These are phyloP conservation scores for Phyllotreta striolata DNA, from an alignment of 2,888 invertebrate genomes.

Conservation along the genomic window DNA sequence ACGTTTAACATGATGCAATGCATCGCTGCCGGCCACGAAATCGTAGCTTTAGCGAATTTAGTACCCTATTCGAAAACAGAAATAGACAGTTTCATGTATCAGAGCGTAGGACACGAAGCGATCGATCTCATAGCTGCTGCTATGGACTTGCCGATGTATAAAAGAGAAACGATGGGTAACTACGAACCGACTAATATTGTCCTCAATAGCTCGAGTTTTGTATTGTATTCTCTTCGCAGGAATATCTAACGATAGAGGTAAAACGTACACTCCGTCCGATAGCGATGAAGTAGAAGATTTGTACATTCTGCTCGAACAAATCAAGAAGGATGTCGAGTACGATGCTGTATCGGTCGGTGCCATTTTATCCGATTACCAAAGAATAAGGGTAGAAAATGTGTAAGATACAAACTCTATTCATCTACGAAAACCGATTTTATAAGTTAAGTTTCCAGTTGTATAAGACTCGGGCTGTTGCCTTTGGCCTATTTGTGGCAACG, in stretches of 20 bases:
- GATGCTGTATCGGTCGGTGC: slow-evolving; percentile 98
- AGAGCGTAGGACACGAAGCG: slow-evolving; percentile 97
- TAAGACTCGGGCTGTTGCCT: slow-evolving; percentile 85
- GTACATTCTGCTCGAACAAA: slow-evolving; percentile 77
- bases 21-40: slow-evolving; percentile 91
- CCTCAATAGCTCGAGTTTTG: background rate
- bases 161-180: slow-evolving; percentile 76
- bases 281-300: slow-evolving; percentile 98
- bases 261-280: slow-evolving; percentile 80
- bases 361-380: slow-evolving; percentile 97
- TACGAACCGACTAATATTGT: slow-evolving; percentile 2
- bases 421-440: background rate
- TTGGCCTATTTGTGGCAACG: slow-evolving; percentile 96
- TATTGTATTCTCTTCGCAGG: slow-evolving; percentile 56
- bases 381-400: slow-evolving; percentile 97
- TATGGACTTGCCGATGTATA: slow-evolving; percentile 90
- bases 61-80: slow-evolving; percentile 84
- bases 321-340: slow-evolving; percentile 71
- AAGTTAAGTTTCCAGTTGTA: slow-evolving; percentile 71
- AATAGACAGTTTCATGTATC: slow-evolving; percentile 87
- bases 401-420: slow-evolving; percentile 64
- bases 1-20: slow-evolving; percentile 99
- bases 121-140: slow-evolving; percentile 92
- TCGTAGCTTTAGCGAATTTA: slow-evolving; percentile 96
- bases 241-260: slow-evolving; percentile 78